Evolutionary conservation across 1,140 invertebrate species (phyloP), one percentile per base, ranked within the genome.

Genomic region (Ostrea denselamellosa): DNA sequence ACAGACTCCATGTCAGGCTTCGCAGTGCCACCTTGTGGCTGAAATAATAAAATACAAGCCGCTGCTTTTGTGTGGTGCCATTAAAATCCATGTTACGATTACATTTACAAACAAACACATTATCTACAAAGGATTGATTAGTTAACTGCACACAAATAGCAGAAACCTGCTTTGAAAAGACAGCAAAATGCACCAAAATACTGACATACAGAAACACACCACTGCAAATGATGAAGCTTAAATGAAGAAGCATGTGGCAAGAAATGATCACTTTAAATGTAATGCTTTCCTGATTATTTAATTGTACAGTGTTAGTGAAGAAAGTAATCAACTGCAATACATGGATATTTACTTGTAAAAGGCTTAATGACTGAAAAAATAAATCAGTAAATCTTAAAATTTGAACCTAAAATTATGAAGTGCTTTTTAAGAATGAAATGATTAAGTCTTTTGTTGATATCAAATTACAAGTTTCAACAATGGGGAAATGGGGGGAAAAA

Each of bases 341-440:
- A 77, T 25, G 17, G 28, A 77, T 77, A 77, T 77, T 77, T 77
- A 77, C 68, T 77, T 77, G 68, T 77, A 77, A 77, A 77, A 77
- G 68, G 68, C 68, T 77, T 77, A 77, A 77, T 34, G 68, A 77
- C 68, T 77, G 68, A 77, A 77, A 77, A 77, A 77, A 77, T 77
- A 77, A 77, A 12, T 77, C 28, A 9, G 28, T 77, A 25, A 77
- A 77, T 2, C 5, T 44, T 44, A 77, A 77, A 77, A 77, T 34
- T 5, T 44, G 34, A 44, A 44, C 34, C 34, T 25, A 77, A 71
- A 58, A 58, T 17, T 12, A 71, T 28, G 12, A 19, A n/a, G 4
- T 17, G 56, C 2, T 8, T 19, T 62, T 62, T 62, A 5, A 17
- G 0, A 62, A 17, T 3, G n/a, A 62, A n/a, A 19, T 62, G 17